Evolutionary conservation across 92 coral and sea anemone genomes (phyloP).

Genomic region (Plumapathes pennacea): DNA sequence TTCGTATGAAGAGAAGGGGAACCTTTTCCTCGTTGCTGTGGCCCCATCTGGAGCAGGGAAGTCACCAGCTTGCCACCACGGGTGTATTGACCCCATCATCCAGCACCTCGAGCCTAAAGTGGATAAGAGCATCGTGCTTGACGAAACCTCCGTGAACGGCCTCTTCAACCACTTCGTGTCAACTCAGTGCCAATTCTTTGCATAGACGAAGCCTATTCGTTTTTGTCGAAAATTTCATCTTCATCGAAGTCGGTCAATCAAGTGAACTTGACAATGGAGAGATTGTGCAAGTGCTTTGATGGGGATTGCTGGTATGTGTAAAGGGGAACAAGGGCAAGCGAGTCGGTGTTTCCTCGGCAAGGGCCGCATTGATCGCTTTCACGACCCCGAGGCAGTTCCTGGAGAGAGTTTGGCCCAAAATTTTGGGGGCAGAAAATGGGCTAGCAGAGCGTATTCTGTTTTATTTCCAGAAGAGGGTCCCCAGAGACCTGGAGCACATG

Average conservation of each 20-base stretch:
- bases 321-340: conserved; percentile 60
- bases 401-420: conserved; percentile 44
- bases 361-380: conserved; percentile 31
- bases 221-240: conserved; percentile 38
- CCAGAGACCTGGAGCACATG: conserved; percentile 44
- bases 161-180: conserved; percentile 59
- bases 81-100: conserved; percentile 53
- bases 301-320: conserved; percentile 67
- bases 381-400: conserved; percentile 51
- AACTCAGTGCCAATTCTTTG: conserved; percentile 56
- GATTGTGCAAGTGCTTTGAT: conserved; percentile 57
- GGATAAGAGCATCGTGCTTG: conserved; percentile 40
- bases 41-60: conserved; percentile 68
- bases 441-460: conserved; percentile 43
- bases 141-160: conserved; percentile 52
- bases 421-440: conserved; percentile 27
- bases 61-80: conserved; percentile 55
- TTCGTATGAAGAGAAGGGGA: conserved; percentile 50
- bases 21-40: conserved; percentile 46
- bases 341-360: conserved; percentile 50
- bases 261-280: conserved; percentile 29
- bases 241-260: conserved; percentile 17
- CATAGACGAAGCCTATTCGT: conserved; percentile 63
- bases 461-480: conserved; percentile 14
- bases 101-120: conserved; percentile 44